Percentiles rank a stretch among this genome's conserved stretches.
Evolutionary conservation across 2,797 vertebrate species (phyloP).

Genomic region (Chiloscyllium punctatum): DNA sequence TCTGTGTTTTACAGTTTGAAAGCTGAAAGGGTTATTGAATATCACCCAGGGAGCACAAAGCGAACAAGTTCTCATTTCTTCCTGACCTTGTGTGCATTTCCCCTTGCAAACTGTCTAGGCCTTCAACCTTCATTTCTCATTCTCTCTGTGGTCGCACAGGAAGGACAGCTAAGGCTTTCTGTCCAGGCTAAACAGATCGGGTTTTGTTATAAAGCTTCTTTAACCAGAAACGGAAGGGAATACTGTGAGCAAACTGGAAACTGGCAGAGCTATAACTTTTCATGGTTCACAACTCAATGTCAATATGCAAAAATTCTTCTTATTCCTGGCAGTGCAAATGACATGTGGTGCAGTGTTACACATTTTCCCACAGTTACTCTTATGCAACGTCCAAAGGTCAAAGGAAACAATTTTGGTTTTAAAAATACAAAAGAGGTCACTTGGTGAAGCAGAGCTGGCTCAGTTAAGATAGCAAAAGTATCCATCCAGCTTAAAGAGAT

Average conservation of each 20-base stretch:
- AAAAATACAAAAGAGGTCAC: slow-evolving; percentile 37
- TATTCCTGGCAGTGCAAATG: slow-evolving; percentile 42
- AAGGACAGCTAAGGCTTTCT: slow-evolving; percentile 56
- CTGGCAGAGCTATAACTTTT: slow-evolving; percentile 52
- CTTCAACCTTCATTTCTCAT: slow-evolving; percentile 55
- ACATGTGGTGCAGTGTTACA: slow-evolving; percentile 38
- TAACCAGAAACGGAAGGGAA: slow-evolving; percentile 51
- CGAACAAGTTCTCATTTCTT: slow-evolving; percentile 74
- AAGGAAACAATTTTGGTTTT: slow-evolving; percentile 40
- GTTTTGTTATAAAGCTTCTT: slow-evolving; percentile 55
- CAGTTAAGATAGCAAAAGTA: slow-evolving; percentile 35
- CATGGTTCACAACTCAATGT: slow-evolving; percentile 45
- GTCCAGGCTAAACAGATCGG: slow-evolving; percentile 65
- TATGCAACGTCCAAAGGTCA: slow-evolving; percentile 42
- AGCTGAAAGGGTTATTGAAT: slow-evolving; percentile 74
- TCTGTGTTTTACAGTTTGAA: slow-evolving; percentile 57
- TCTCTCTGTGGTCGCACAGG: slow-evolving; percentile 58
- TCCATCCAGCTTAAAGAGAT: slow-evolving; percentile 15
- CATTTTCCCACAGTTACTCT: slow-evolving; percentile 41
- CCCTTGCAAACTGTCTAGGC: slow-evolving; percentile 51
- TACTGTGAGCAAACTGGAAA: slow-evolving; percentile 53
- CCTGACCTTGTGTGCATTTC: slow-evolving; percentile 62
- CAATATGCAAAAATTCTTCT: slow-evolving; percentile 44
- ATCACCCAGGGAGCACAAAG: slow-evolving; percentile 71
- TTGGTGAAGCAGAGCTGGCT: slow-evolving; percentile 23